These are phyloP conservation scores for Cirrhinus mrigala DNA, from an alignment of 2,797 vertebrate species.

Conservation along the genomic window DNA sequence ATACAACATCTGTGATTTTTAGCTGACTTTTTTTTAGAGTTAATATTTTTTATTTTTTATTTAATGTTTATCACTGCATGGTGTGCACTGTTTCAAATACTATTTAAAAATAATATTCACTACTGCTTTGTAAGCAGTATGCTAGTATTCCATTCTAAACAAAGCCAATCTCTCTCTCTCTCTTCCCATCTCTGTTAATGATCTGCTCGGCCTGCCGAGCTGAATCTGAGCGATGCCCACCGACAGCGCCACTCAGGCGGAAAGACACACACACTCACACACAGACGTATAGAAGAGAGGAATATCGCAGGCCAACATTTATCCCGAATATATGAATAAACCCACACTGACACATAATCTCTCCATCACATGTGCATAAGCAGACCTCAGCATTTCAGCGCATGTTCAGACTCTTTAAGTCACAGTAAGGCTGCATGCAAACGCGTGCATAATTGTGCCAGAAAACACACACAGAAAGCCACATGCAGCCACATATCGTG, in stretches of 20 bases:
- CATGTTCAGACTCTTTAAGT: constrained; percentile 3
- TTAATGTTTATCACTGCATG: not conserved
- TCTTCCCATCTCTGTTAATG: constrained; percentile 56
- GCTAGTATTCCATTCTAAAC: constrained; percentile 12
- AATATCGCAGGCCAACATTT: not conserved
- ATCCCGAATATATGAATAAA: constrained; percentile 22
- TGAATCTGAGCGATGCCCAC: constrained; percentile 61
- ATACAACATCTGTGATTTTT: constrained; percentile 26
- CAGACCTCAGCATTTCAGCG: constrained; percentile 18
- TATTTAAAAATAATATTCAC: not conserved
- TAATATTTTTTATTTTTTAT: not conserved
- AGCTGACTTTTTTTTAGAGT: not conserved
- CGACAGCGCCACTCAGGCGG: constrained; percentile 73
- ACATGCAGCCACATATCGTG: constrained; percentile 15
- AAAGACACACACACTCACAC: constrained; percentile 69
- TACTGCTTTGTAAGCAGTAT: not conserved
- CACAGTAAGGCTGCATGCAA: not conserved
- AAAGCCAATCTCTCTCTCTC: constrained; percentile 22
- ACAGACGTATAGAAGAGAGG: constrained; percentile 31
- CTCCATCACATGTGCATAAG: constrained; percentile 32
- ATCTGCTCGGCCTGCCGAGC: constrained; percentile 55
- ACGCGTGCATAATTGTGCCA: constrained; percentile 55
- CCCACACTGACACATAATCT: constrained; percentile 27
- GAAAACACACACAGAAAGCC: constrained; percentile 50
- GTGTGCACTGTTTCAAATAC: not conserved